Evolutionary conservation across 2,797 vertebrate genomes (phyloP).

Genomic region (Oreochromis grahami): DNA sequence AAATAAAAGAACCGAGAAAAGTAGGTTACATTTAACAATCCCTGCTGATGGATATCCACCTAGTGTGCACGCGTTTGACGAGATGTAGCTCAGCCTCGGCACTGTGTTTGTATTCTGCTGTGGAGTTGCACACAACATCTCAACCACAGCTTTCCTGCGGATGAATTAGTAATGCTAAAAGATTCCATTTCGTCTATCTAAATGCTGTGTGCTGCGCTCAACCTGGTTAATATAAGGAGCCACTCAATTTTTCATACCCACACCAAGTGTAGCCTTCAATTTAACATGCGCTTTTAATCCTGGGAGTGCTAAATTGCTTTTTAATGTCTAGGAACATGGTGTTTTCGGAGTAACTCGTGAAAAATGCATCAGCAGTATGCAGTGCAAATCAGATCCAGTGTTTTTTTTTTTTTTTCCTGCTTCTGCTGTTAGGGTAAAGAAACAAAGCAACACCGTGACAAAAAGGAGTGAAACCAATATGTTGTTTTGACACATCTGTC

Average conservation of each 20-base stretch:
- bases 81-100: constrained; percentile 2
- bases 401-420: neutral
- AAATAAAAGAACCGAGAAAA: constrained; percentile 29
- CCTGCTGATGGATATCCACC: constrained; percentile 30
- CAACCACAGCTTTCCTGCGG: constrained; percentile 40
- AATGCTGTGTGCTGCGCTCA: constrained; percentile 62
- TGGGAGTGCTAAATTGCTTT: constrained; percentile 95
- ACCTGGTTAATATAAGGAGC: constrained; percentile 88
- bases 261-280: constrained; percentile 95
- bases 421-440: constrained; percentile 20
- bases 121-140: constrained; percentile 15
- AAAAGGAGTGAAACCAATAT: constrained; percentile 63
- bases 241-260: constrained; percentile 97
- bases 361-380: constrained; percentile 81
- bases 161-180: constrained; percentile 81
- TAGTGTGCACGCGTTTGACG: constrained; percentile 6
- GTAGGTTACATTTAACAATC: constrained; percentile 38
- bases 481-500: constrained; percentile 75
- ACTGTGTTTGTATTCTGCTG: constrained; percentile 33
- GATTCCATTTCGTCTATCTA: constrained; percentile 71
- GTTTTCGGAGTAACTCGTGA: constrained; percentile 86
- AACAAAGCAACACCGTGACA: constrained; percentile 69
- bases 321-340: constrained; percentile 92
- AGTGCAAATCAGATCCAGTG: constrained; percentile 58
- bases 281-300: constrained; percentile 98